These are phyloP conservation scores for Cantharis nigra DNA, from an alignment of 2,888 invertebrate genomes.

Conservation along the genomic window DNA sequence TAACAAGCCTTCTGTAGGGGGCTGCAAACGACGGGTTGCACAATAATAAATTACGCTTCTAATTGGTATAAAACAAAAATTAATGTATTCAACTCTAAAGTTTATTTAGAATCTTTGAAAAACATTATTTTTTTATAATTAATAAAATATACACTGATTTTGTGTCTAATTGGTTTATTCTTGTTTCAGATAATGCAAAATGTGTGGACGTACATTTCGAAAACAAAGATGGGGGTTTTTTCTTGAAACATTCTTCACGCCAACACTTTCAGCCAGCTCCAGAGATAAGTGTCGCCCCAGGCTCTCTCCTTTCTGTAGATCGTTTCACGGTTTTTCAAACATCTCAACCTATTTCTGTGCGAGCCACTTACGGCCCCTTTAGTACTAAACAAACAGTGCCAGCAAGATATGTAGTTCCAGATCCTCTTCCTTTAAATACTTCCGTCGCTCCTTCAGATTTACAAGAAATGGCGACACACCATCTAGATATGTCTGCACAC, in stretches of 20 bases:
- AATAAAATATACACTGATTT: not conserved
- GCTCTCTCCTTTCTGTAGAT: conserved; percentile 79
- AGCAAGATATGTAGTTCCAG: conserved; percentile 85
- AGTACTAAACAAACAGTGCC: conserved; percentile 94
- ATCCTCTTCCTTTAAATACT: conserved; percentile 63
- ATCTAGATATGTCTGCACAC: conserved; percentile 91
- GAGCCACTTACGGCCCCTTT: conserved; percentile 93
- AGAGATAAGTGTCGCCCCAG: conserved; percentile 57
- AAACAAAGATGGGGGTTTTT: conserved; percentile 89
- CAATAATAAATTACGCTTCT: not conserved
- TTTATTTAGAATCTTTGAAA: not conserved
- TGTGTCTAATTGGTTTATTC: conserved; percentile 32
- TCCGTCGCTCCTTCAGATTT: conserved; percentile 59
- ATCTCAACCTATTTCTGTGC: conserved; percentile 86
- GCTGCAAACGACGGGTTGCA: not conserved
- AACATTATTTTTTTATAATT: no score
- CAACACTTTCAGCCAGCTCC: conserved; percentile 65
- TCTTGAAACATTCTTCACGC: conserved; percentile 80
- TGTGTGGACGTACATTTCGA: conserved; percentile 90
- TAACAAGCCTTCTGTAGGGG: not conserved
- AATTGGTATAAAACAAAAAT: not conserved
- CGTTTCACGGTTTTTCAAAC: conserved; percentile 91
- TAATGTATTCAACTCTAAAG: not conserved
- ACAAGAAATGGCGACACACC: conserved; percentile 69
- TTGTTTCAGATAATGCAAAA: conserved; percentile 67